A percentile compares a stretch with the other conserved stretches of the same genome.
Conservation (phyloP, 2,113 vertebrate species). For the Rhinopomastus cyanomelas region DNA sequence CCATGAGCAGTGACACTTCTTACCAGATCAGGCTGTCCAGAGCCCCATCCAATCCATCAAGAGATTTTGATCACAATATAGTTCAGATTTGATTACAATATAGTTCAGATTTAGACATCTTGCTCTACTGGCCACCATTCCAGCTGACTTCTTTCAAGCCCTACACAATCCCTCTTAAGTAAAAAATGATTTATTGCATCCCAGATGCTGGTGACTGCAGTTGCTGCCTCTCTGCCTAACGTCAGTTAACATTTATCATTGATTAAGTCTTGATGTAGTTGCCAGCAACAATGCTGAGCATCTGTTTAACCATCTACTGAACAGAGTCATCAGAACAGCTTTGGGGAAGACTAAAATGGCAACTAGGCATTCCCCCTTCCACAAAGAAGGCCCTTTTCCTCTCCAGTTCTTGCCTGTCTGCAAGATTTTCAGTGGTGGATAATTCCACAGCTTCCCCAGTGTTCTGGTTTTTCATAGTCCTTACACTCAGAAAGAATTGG, state of each 20-base stretch:
- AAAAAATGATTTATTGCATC: neutral
- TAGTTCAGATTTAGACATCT: neutral
- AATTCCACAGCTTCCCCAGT: neutral
- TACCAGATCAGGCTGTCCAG: no score
- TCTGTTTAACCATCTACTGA: neutral
- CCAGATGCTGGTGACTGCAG: neutral
- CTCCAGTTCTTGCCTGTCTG: neutral
- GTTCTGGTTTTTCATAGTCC: neutral
- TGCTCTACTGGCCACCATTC: neutral
- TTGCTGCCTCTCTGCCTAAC: neutral
- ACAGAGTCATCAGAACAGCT: neutral
- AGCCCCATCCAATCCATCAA: neutral
- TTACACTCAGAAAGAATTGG: neutral
- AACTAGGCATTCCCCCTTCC: neutral
- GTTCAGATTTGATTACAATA: no score
- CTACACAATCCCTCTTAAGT: neutral
- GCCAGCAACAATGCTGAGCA: neutral
- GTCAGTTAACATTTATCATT: neutral
- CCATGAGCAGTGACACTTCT: no score
- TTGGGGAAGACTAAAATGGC: neutral
- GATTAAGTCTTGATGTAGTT: neutral
- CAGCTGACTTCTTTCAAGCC: neutral
- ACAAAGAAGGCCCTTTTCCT: fast-evolving
- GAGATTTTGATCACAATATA: neutral
- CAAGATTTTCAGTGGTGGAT: neutral